Conservation (phyloP, 2,888 invertebrate species). For the Aspidiotus destructor region DNA sequence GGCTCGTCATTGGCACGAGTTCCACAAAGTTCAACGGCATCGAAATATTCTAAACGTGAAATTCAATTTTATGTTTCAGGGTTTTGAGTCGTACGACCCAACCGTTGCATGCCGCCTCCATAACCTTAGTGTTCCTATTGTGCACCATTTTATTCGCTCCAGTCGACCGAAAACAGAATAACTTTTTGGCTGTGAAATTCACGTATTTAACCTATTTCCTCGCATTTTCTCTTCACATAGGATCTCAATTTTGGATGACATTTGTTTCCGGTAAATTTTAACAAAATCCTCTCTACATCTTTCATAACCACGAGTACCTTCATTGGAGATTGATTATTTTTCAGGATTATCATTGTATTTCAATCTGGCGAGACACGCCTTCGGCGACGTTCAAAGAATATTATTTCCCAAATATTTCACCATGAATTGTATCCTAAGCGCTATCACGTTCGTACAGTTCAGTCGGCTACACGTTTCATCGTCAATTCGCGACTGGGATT, state of each 20-base stretch:
- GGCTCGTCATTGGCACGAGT: too few relatives aligned
- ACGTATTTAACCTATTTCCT: slow-evolving; percentile 62
- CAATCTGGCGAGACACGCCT: slow-evolving; percentile 71
- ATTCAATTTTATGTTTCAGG: slow-evolving; percentile 46
- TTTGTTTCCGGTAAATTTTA: slow-evolving; percentile 64
- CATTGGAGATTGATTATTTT: neutral
- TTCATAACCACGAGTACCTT: too few relatives aligned
- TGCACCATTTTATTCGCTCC: slow-evolving; percentile 45
- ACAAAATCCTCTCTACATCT: too few relatives aligned
- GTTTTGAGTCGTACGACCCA: slow-evolving; percentile 62
- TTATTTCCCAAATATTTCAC: slow-evolving; percentile 80
- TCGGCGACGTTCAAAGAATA: slow-evolving; percentile 76
- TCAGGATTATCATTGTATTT: slow-evolving; percentile 77
- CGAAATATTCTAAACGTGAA: too few relatives aligned
- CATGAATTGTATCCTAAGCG: slow-evolving; percentile 63
- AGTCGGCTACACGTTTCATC: slow-evolving; percentile 51
- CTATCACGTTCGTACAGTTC: slow-evolving; percentile 62
- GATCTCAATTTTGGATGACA: slow-evolving; percentile 88
- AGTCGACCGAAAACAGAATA: slow-evolving; percentile 34
- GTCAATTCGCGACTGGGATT: slow-evolving; percentile 36
- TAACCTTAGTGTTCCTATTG: slow-evolving; percentile 51
- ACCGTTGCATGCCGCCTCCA: slow-evolving; percentile 66
- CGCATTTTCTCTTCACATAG: slow-evolving; percentile 71
- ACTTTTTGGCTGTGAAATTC: slow-evolving; percentile 38
- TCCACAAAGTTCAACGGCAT: too few relatives aligned